Percentiles rank a stretch among this genome's conserved stretches.
These are phyloP conservation scores for Synodontis membranacea DNA, from an alignment of 2,113 vertebrate species.

Conservation along the genomic window DNA sequence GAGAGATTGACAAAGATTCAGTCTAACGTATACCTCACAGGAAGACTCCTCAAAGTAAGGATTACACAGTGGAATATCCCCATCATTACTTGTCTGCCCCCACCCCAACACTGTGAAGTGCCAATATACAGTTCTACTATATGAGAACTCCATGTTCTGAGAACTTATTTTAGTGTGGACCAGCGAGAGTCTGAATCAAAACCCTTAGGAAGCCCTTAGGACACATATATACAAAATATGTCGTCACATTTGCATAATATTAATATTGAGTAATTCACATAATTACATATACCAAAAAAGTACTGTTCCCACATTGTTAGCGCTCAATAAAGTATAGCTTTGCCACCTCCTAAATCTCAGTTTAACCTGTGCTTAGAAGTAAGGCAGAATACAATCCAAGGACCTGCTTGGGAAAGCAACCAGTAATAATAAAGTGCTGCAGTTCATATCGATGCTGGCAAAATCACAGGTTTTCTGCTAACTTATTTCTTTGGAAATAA, in stretches of 20 bases:
- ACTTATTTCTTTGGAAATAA: background rate
- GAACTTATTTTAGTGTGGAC: background rate
- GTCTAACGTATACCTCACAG: constrained; percentile 47
- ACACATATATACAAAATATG: background rate
- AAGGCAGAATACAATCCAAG: background rate
- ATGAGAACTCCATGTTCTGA: background rate
- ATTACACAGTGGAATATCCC: constrained; percentile 51
- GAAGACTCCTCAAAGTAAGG: constrained; percentile 49
- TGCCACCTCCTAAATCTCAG: background rate
- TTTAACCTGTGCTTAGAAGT: background rate
- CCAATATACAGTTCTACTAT: constrained; percentile 16
- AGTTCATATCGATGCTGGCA: background rate
- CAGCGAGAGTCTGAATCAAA: background rate
- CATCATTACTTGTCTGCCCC: constrained; percentile 50
- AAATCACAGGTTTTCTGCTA: background rate
- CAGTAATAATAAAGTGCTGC: background rate
- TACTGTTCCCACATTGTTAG: background rate
- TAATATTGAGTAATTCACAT: background rate
- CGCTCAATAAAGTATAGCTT: background rate
- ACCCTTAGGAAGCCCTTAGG: background rate
- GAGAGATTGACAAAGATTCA: constrained; percentile 31
- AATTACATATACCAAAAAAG: background rate
- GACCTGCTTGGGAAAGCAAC: background rate
- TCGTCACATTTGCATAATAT: background rate
- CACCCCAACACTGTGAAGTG: constrained; percentile 30